These are phyloP conservation scores for Catostylus mosaicus DNA, from an alignment of 30 jellyfish, hydroid and myxozoan genomes.

Conservation along the genomic window DNA sequence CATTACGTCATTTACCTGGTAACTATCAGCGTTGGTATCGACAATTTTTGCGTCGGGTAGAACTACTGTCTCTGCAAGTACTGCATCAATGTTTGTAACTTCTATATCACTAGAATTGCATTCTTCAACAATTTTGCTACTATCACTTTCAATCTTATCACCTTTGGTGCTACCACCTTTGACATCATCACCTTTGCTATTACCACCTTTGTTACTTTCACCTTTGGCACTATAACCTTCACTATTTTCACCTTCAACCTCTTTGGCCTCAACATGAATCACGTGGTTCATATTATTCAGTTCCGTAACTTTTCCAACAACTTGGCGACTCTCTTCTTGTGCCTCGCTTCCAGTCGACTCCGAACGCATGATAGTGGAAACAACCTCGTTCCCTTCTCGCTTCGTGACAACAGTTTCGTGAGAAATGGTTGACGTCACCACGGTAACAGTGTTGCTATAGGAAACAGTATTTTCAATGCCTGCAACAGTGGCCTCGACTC, in stretches of 20 bases:
- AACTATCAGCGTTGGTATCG: not conserved
- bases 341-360: not conserved
- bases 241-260: not conserved
- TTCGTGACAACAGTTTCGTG: slow-evolving; percentile 1
- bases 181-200: not conserved
- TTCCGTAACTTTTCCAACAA: not conserved
- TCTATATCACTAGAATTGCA: not conserved
- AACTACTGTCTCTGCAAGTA: not conserved
- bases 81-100: not conserved
- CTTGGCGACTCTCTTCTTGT: not conserved
- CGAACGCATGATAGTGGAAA: not conserved
- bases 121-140: too few species aligned
- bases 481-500: not conserved
- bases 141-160: not conserved
- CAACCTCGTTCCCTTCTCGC: not conserved
- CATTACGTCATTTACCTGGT: slow-evolving; percentile 3
- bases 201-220: not conserved
- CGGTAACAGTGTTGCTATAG: slow-evolving; percentile 1
- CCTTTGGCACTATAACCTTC: not conserved
- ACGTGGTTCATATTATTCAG: not conserved
- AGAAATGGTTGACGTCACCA: slow-evolving; percentile 1
- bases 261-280: not conserved
- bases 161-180: not conserved
- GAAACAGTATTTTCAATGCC: not conserved
- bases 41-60: not conserved